These are phyloP conservation scores for Bombylius discolor DNA, from an alignment of 2,888 invertebrate genomes.

Conservation along the genomic window DNA sequence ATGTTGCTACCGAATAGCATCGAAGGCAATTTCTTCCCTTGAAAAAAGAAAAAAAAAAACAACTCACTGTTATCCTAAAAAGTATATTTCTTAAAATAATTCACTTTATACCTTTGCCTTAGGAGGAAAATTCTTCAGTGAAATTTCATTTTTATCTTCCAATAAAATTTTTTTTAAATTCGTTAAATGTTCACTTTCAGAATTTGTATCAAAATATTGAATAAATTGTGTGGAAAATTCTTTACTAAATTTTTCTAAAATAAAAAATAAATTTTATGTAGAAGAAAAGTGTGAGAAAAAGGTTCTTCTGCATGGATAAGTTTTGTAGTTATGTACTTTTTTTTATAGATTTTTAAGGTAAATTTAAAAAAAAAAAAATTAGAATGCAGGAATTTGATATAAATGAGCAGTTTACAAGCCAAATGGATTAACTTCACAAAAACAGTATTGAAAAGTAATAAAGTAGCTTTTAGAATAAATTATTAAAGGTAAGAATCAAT, in stretches of 20 bases:
- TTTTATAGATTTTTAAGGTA: too few species aligned
- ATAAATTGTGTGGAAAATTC: slow-evolving; percentile 3
- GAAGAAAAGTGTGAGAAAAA: too few species aligned
- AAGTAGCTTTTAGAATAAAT: too few species aligned
- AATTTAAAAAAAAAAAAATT: too few species aligned
- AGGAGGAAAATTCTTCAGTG: slow-evolving; percentile 3
- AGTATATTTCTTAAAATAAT: background rate
- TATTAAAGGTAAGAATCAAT: too few species aligned
- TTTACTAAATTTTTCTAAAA: slow-evolving; percentile 6
- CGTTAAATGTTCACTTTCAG: slow-evolving; percentile 1
- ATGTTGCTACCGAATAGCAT: slow-evolving; percentile 37
- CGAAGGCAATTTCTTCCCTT: slow-evolving; percentile 6
- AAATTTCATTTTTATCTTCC: background rate
- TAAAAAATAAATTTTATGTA: background rate
- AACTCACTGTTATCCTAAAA: too few species aligned
- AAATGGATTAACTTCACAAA: too few species aligned
- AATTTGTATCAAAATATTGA: slow-evolving; percentile 1
- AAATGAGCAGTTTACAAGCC: too few species aligned
- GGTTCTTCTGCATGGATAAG: too few species aligned
- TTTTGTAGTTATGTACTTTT: too few species aligned
- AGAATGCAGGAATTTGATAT: too few species aligned
- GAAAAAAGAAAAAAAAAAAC: background rate
- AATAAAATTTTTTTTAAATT: background rate
- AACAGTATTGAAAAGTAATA: too few species aligned
- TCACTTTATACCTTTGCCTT: slow-evolving; percentile 4